Conservation (phyloP, 2,113 vertebrate genomes). For the Gallinago jamesoni region DNA sequence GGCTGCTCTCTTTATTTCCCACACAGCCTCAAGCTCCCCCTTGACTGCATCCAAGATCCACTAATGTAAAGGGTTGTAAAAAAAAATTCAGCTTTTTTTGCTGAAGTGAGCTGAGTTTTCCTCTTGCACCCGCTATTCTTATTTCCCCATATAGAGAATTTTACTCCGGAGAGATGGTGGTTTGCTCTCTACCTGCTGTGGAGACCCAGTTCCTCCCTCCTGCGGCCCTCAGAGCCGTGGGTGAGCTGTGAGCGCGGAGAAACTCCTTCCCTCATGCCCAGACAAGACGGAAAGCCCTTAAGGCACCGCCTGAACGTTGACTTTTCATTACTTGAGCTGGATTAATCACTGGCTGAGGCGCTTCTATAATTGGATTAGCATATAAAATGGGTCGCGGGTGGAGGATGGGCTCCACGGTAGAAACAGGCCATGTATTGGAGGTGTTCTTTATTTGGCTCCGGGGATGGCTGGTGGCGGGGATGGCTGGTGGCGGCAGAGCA, state of each 20-base stretch:
- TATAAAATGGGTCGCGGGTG: accelerated
- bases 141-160: accelerated
- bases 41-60: accelerated
- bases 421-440: accelerated
- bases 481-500: no score
- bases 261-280: background rate
- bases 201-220: background rate
- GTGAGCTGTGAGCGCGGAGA: accelerated
- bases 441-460: no score
- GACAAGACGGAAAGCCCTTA: background rate
- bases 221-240: accelerated
- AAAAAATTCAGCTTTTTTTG: background rate
- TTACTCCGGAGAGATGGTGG: background rate
- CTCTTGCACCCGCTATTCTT: background rate
- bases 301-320: background rate
- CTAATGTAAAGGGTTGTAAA: background rate
- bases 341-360: background rate
- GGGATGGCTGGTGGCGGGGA: no score
- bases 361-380: background rate
- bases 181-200: background rate
- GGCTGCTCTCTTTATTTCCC: background rate
- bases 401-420: background rate
- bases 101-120: background rate
- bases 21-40: background rate
- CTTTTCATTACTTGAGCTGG: background rate